Conservation (phyloP, 1,140 invertebrate species). For the Diuraphis noxia region DNA sequence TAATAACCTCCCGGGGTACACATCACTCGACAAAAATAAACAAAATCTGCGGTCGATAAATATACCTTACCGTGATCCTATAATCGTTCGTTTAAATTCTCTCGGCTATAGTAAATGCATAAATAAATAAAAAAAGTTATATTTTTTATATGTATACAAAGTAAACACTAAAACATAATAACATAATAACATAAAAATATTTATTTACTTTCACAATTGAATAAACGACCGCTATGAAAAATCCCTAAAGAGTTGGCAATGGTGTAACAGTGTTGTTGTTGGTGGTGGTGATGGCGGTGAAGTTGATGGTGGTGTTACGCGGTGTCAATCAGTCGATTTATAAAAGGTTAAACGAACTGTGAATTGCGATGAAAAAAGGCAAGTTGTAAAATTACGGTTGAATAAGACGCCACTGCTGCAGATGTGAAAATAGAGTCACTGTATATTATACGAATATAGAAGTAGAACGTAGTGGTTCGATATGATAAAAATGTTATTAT, state of each 20-base stretch:
- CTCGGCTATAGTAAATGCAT: background rate
- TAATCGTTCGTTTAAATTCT: background rate
- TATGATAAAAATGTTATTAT: constrained; percentile 18
- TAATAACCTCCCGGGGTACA: background rate
- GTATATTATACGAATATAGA: background rate
- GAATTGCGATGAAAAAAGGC: constrained; percentile 21
- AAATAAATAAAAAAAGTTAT: background rate
- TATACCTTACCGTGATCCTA: background rate
- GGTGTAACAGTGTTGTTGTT: background rate
- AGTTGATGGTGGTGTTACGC: background rate
- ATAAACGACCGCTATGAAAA: constrained; percentile 5
- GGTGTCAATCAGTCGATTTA: constrained; percentile 38
- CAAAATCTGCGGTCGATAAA: background rate
- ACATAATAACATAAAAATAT: constrained; percentile 5
- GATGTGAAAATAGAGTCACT: background rate
- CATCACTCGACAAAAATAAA: background rate
- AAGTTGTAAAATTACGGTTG: constrained; percentile 27
- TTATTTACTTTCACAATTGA: constrained; percentile 18
- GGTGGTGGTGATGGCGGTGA: too few relatives aligned
- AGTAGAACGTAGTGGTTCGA: background rate
- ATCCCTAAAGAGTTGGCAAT: background rate
- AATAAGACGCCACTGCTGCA: constrained; percentile 5
- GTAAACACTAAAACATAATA: constrained; percentile 20
- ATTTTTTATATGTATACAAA: background rate
- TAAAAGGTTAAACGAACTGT: constrained; percentile 45